Conservation (phyloP, 2,888 invertebrate species). For the Aromia moschata region DNA sequence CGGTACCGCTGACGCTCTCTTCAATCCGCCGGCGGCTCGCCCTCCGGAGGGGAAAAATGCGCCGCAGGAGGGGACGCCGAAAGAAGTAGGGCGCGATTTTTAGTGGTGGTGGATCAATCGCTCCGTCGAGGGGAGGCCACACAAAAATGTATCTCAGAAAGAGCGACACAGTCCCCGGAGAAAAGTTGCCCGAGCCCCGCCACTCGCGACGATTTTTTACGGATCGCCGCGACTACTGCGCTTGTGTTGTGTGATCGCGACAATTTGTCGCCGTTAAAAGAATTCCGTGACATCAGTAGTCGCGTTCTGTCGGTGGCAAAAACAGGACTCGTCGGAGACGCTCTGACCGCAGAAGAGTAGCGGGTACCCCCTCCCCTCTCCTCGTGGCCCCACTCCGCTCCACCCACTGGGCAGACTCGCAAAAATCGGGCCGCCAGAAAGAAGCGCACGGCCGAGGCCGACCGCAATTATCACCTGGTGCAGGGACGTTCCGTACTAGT, state of each 20-base stretch:
- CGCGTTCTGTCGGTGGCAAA: conserved; percentile 64
- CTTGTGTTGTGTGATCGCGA: conserved; percentile 64
- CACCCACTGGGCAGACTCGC: conserved; percentile 69
- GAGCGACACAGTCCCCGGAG: conserved; percentile 60
- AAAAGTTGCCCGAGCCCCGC: conserved; percentile 53
- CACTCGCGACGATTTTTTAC: conserved; percentile 58
- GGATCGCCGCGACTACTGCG: conserved; percentile 61
- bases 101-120: conserved; percentile 64
- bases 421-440: conserved; percentile 61
- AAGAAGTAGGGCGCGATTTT: conserved; percentile 65
- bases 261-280: conserved; percentile 65
- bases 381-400: conserved; percentile 61
- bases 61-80: conserved; percentile 58
- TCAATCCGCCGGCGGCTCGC: conserved; percentile 63
- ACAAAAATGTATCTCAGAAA: conserved; percentile 62
- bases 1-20: conserved; percentile 58
- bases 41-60: conserved; percentile 66
- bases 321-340: conserved; percentile 60
- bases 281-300: conserved; percentile 65
- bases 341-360: conserved; percentile 59
- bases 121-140: conserved; percentile 61
- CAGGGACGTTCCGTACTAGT: conserved; percentile 41
- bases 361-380: conserved; percentile 64
- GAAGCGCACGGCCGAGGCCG: conserved; percentile 71
- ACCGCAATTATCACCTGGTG: conserved; percentile 64